Evolutionary conservation across 1,140 invertebrate genomes (phyloP).

Genomic region (Pectinophora gossypiella): DNA sequence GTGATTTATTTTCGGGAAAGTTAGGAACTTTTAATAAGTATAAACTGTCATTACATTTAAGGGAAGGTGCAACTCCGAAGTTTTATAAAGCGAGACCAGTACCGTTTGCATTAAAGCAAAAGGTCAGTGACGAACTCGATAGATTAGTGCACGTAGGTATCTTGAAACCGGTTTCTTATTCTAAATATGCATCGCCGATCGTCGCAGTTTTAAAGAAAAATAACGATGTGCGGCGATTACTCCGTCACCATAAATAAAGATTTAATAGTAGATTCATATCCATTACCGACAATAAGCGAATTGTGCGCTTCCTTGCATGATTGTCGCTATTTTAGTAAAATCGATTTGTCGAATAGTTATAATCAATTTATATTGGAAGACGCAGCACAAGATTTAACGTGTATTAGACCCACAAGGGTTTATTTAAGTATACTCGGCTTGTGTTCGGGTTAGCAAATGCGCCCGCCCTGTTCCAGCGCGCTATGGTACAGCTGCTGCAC

Average conservation of each 20-base stretch:
- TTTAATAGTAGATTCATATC: background rate
- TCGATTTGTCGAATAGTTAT: constrained; percentile 25
- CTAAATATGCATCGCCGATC: too few relatives aligned
- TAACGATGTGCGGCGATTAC: background rate
- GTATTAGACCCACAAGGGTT: constrained; percentile 27
- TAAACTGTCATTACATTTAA: background rate
- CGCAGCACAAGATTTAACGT: constrained; percentile 17
- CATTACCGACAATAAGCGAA: background rate
- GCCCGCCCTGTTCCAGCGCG: background rate
- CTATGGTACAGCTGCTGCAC: background rate
- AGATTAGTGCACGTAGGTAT: constrained; percentile 1
- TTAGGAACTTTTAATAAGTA: background rate
- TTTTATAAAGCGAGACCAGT: constrained; percentile 4
- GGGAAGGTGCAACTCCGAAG: background rate
- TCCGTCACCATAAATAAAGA: background rate
- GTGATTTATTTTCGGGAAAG: too few relatives aligned
- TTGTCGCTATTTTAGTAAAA: constrained; percentile 14
- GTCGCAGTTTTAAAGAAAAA: background rate
- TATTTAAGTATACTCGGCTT: constrained; percentile 24
- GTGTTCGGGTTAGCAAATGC: constrained; percentile 3
- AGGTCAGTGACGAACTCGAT: background rate
- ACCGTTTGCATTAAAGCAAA: background rate
- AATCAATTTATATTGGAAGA: constrained; percentile 21
- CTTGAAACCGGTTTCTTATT: background rate
- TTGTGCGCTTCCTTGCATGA: background rate